phyloP scores from a whole-genome alignment of 2,888 invertebrate genomes.

The Calameuta idolon region DNA sequence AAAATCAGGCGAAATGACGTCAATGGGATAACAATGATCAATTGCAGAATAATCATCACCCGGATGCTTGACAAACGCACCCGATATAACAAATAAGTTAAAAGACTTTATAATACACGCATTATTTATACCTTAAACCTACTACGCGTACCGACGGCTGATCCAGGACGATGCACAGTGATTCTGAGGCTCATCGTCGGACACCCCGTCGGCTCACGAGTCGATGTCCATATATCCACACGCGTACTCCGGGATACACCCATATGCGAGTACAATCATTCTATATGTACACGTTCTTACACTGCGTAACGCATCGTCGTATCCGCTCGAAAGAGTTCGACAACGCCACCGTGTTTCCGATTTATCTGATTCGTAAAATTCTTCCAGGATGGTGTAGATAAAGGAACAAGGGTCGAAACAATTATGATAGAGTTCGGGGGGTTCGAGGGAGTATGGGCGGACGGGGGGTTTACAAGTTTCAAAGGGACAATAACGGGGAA shows the following conservation, averaged over 20 bases:
- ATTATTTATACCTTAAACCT: slow-evolving; percentile 40
- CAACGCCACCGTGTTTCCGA: background rate
- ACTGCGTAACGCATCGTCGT: background rate
- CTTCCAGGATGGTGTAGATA: background rate
- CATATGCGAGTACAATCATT: slow-evolving; percentile 18
- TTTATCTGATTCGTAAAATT: background rate
- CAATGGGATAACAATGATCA: background rate
- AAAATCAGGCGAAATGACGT: background rate
- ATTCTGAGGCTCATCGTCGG: background rate
- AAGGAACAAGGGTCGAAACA: background rate
- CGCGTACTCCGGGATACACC: background rate
- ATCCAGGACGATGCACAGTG: background rate
- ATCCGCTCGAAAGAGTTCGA: slow-evolving; percentile 1
- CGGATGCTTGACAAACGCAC: background rate
- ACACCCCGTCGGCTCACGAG: background rate
- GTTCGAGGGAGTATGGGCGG: too few relatives aligned
- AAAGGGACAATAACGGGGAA: background rate
- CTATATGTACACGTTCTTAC: slow-evolving; percentile 33
- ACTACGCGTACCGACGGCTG: slow-evolving; percentile 1
- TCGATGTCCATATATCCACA: background rate
- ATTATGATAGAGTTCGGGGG: background rate
- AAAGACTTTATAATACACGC: slow-evolving; percentile 62
- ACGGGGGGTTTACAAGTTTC: background rate
- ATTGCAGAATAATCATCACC: background rate
- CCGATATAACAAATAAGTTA: slow-evolving; percentile 56